phyloP scores from a whole-genome alignment of 2,888 invertebrate species.

The Chalcis sispes region DNA sequence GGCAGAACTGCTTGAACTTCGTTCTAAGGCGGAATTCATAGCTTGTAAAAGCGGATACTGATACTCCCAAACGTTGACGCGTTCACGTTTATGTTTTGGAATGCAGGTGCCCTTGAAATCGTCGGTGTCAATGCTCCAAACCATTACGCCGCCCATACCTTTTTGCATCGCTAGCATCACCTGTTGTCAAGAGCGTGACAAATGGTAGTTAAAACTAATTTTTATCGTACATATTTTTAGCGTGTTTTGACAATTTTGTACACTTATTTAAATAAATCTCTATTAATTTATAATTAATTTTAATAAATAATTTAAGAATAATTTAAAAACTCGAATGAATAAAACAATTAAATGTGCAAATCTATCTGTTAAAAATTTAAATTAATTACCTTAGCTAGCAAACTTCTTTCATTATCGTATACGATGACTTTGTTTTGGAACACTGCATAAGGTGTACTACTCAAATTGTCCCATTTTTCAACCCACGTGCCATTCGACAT shows the following conservation, averaged over 20 bases:
- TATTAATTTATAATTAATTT: no score
- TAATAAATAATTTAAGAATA: no score
- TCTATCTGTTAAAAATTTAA: background rate
- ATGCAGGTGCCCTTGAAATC: conserved; percentile 86
- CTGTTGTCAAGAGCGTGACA: conserved; percentile 50
- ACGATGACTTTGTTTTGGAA: conserved; percentile 83
- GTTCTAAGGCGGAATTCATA: conserved; percentile 44
- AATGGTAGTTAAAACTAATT: no score
- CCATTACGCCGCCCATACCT: conserved; percentile 86
- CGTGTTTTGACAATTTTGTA: no score
- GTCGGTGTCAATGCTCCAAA: conserved; percentile 94
- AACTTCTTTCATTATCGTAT: conserved; percentile 87
- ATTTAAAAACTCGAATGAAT: no score
- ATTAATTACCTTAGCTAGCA: conserved; percentile 82
- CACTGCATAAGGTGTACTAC: conserved; percentile 81
- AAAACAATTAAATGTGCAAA: no score
- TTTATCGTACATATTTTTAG: no score
- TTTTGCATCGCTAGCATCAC: conserved; percentile 63
- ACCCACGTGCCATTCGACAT: conserved; percentile 77
- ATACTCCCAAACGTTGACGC: conserved; percentile 8
- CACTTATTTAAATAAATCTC: no score
- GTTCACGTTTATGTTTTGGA: conserved; percentile 12
- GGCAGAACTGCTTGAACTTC: background rate
- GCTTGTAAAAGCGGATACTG: conserved; percentile 49
- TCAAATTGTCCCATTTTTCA: conserved; percentile 83